Conservation (phyloP, 2,888 invertebrate species). For the Tineola bisselliella region DNA sequence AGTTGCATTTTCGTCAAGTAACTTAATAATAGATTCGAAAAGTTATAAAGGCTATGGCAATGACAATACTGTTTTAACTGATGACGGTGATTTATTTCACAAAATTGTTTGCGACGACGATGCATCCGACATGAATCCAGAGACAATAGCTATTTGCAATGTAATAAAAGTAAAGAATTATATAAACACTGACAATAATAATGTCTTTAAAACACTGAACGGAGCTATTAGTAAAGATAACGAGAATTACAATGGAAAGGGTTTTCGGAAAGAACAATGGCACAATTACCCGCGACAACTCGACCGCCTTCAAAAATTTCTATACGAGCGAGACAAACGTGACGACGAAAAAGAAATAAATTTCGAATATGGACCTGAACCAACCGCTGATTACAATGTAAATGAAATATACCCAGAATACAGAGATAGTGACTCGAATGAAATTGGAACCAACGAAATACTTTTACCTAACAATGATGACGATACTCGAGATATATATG, state of each 20-base stretch:
- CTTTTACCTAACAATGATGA: conserved; percentile 26
- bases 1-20: conserved; percentile 49
- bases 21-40: conserved; percentile 27
- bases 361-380: conserved; percentile 13
- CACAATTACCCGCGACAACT: conserved; percentile 53
- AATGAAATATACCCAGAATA: neutral
- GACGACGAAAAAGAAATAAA: conserved; percentile 20
- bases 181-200: conserved; percentile 26
- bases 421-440: conserved; percentile 17
- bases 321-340: conserved; percentile 26
- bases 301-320: conserved; percentile 42
- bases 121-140: neutral
- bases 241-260: conserved; percentile 38
- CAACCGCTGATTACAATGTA: neutral
- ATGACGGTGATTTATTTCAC: conserved; percentile 35
- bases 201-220: neutral
- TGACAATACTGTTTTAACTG: conserved; percentile 45
- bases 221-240: conserved; percentile 27
- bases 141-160: conserved; percentile 16
- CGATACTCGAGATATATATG: conserved; percentile 25
- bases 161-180: conserved; percentile 22
- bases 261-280: conserved; percentile 52
- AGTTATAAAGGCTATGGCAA: conserved; percentile 31
- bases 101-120: conserved; percentile 37
- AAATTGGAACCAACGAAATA: conserved; percentile 31